Evolutionary conservation across 2,888 invertebrate genomes (phyloP), one percentile per base, ranked within the genome.

Genomic region (Ypsolopha sequella): DNA sequence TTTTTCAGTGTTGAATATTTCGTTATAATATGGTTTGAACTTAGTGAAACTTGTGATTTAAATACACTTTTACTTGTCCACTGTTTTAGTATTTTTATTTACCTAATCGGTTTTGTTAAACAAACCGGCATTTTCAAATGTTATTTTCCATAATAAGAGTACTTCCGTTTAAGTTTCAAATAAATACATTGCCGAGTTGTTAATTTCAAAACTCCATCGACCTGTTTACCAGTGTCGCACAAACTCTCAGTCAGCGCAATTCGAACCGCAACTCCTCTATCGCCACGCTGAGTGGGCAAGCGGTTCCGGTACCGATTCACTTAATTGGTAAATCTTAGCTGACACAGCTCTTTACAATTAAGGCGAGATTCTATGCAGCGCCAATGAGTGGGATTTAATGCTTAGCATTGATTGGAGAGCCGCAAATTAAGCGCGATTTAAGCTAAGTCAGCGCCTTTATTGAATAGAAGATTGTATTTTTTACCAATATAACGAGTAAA

Each of bases 301-400:
- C 60, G 73, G 79, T 80, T 78, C 75, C 79, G 77, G 73, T 70
- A 58, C 72, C 71, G 80, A 76, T 76, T 77, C 73, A 58, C 74
- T 74, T 85, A 85, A 85, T 84, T 84, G 82, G 75, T 76, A 77
- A 80, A 76, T 84, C 82, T 85, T 84, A 80, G 82, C 82, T 80
- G 81, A 80, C 76, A 65, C 61, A 51, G 82, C 84, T 73, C 74
- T 80, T 81, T 76, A 77, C 76, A 81, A 82, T 84, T 80, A 77
- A 72, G 65, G 63, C 66, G 61, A 55, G 61, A 60, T 66, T 71
- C 65, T 67, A 73, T 73, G 76, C 75, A 73, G 64, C 66, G 67
- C 64, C 54, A 66, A 71, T 66, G 66, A 68, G 63, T 63, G 56
- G 64, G 61, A 71, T 70, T 76, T 69, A 72, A 71, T 75, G 69